These are phyloP conservation scores for Heteromormyrus szaboi DNA, from an alignment of 2,797 vertebrate species.

Conservation along the genomic window DNA sequence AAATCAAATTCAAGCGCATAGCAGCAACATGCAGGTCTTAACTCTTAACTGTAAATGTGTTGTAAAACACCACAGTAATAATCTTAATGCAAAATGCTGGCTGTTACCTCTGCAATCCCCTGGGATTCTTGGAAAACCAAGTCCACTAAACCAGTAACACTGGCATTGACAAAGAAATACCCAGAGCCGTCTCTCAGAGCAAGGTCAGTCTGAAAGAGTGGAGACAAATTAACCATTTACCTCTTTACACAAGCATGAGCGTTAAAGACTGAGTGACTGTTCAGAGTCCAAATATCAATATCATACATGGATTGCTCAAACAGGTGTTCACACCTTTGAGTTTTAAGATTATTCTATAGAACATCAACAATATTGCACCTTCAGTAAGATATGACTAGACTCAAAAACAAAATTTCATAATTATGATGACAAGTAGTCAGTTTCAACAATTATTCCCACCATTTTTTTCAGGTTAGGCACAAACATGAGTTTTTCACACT, in stretches of 20 bases:
- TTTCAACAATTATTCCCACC: background rate
- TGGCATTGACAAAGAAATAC: slow-evolving; percentile 86
- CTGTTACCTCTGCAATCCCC: slow-evolving; percentile 69
- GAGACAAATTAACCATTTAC: background rate
- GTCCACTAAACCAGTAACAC: slow-evolving; percentile 57
- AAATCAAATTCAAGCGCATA: background rate
- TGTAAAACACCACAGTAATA: background rate
- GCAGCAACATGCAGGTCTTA: background rate
- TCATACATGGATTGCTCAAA: background rate
- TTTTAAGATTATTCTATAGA: background rate
- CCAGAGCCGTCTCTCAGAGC: slow-evolving; percentile 80
- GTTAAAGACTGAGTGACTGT: background rate
- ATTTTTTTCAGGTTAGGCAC: background rate
- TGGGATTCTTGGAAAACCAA: slow-evolving; percentile 70
- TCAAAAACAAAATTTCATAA: background rate
- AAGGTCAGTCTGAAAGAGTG: slow-evolving; percentile 67
- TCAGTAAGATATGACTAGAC: background rate
- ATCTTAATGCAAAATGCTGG: background rate
- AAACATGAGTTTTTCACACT: background rate
- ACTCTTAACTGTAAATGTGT: background rate
- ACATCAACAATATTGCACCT: background rate
- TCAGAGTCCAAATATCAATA: background rate
- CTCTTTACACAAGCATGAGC: background rate
- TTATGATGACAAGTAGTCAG: background rate
- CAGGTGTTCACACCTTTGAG: background rate